Conservation (phyloP, 2,113 vertebrate species). For the Larimichthys polyactis region DNA sequence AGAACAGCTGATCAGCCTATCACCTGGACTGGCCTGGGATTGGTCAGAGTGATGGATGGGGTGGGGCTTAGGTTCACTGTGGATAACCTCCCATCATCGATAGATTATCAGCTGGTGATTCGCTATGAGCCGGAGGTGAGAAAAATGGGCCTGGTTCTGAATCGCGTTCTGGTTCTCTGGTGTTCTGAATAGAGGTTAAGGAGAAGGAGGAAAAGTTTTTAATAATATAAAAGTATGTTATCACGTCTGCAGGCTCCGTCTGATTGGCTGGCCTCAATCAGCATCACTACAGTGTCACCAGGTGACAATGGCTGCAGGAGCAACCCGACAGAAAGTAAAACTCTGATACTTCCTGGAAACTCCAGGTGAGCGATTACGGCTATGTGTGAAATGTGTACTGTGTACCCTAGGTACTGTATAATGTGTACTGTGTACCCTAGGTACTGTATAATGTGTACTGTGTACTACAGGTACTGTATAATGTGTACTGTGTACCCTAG, state of each 20-base stretch:
- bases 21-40: slow-evolving; percentile 88
- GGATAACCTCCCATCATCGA: slow-evolving; percentile 83
- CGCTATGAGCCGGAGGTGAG: slow-evolving; percentile 88
- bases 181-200: background rate
- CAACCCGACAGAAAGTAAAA: slow-evolving; percentile 61
- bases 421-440: too few relatives aligned
- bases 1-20: slow-evolving; percentile 62
- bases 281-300: slow-evolving; percentile 60
- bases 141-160: background rate
- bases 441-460: too few relatives aligned
- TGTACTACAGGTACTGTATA: too few relatives aligned
- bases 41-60: slow-evolving; percentile 83
- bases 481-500: too few relatives aligned
- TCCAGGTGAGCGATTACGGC: slow-evolving; percentile 80
- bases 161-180: background rate
- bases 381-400: too few relatives aligned
- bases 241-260: slow-evolving; percentile 78
- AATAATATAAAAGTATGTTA: too few relatives aligned
- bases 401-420: too few relatives aligned
- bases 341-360: slow-evolving; percentile 79
- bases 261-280: slow-evolving; percentile 87
- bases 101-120: slow-evolving; percentile 87
- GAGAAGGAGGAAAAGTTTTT: too few relatives aligned
- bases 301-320: slow-evolving; percentile 72
- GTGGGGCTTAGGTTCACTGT: slow-evolving; percentile 87